Evolutionary conservation across 1,140 invertebrate genomes (phyloP).

Genomic region (Bradysia coprophila): DNA sequence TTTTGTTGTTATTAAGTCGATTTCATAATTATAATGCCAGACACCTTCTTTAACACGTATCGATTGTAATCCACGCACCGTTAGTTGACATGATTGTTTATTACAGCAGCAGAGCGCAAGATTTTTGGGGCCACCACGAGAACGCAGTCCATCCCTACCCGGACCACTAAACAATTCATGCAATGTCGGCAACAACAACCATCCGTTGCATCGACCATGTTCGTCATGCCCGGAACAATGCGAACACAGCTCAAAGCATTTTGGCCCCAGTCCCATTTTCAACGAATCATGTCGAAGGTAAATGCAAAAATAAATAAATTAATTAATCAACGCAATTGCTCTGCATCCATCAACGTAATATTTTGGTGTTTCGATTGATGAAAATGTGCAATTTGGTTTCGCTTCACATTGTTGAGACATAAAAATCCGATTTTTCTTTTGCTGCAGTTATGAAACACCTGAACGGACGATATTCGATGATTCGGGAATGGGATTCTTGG

Average conservation of each 20-base stretch:
- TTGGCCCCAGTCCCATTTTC: slow-evolving; percentile 15
- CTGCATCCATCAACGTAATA: no score
- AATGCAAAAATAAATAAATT: no score
- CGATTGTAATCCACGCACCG: no score
- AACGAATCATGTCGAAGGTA: slow-evolving; percentile 23
- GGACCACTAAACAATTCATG: slow-evolving; percentile 22
- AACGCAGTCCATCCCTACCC: slow-evolving; percentile 24
- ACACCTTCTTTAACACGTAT: no score
- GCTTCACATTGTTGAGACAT: not conserved
- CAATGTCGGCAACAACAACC: slow-evolving; percentile 19
- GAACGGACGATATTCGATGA: slow-evolving; percentile 1
- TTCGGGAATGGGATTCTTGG: not conserved
- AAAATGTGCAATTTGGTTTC: not conserved
- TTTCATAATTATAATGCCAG: no score
- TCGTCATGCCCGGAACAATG: slow-evolving; percentile 22
- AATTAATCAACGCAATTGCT: no score
- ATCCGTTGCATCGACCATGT: slow-evolving; percentile 20
- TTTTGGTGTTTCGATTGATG: not conserved
- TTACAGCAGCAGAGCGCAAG: slow-evolving; percentile 27
- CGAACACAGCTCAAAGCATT: slow-evolving; percentile 24
- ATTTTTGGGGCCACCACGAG: slow-evolving; percentile 25
- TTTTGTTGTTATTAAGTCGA: no score
- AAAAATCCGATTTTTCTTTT: not conserved
- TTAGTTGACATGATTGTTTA: no score
- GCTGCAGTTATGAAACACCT: not conserved